phyloP scores from a whole-genome alignment of 2,888 invertebrate species.

The Orthonychiurus folsomi region DNA sequence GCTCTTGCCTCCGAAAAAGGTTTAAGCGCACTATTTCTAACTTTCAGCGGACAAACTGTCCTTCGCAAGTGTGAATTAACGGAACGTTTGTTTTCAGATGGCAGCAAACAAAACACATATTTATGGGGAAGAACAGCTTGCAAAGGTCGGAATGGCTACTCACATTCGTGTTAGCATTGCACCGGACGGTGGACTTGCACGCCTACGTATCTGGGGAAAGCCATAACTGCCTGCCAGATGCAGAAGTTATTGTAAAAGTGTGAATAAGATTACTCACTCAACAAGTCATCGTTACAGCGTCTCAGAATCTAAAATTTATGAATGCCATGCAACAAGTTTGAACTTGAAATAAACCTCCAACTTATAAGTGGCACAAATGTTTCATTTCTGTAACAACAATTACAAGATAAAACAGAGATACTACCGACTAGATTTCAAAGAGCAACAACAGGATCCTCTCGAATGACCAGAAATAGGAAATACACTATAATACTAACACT shows the following conservation, averaged over 20 bases:
- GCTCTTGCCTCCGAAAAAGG: constrained; percentile 51
- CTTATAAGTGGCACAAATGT: too few relatives aligned
- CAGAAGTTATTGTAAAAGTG: too few relatives aligned
- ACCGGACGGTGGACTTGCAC: constrained; percentile 58
- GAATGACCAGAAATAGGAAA: too few relatives aligned
- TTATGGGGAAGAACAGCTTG: constrained; percentile 5
- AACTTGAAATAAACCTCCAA: too few relatives aligned
- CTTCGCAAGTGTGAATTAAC: not conserved
- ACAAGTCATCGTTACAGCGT: constrained; percentile 1
- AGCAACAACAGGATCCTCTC: too few relatives aligned
- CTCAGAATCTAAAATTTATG: too few relatives aligned
- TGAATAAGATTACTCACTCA: too few relatives aligned
- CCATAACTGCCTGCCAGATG: constrained; percentile 13
- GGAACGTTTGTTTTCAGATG: constrained; percentile 12
- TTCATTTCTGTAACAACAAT: too few relatives aligned
- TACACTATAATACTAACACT: too few relatives aligned
- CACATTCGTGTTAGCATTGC: constrained; percentile 55
- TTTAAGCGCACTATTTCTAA: constrained; percentile 40
- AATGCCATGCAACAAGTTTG: too few relatives aligned
- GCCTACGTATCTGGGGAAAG: constrained; percentile 49
- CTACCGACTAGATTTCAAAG: too few relatives aligned
- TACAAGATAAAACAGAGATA: too few relatives aligned
- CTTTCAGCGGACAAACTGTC: not conserved
- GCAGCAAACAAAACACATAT: constrained; percentile 18
- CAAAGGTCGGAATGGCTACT: constrained; percentile 41